phyloP scores from a whole-genome alignment of 1,140 invertebrate species.

The Caenorhabditis brenneri region DNA sequence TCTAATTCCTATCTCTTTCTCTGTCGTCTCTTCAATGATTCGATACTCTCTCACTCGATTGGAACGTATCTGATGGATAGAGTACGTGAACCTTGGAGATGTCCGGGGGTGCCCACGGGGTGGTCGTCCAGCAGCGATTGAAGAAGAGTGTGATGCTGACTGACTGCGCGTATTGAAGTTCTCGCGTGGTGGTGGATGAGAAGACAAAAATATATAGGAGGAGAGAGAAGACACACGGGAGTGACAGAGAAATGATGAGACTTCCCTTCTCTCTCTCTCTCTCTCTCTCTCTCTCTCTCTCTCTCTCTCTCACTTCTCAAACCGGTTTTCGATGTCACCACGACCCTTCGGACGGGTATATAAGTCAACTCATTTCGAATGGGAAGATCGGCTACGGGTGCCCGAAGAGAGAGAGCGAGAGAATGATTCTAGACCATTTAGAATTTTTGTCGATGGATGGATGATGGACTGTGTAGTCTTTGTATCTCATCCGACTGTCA shows the following conservation, averaged over 20 bases:
- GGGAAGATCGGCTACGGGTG: background rate
- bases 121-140: too few species aligned
- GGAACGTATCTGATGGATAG: background rate
- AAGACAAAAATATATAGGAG: too few species aligned
- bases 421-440: too few species aligned
- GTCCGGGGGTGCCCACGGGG: background rate
- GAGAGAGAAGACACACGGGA: too few species aligned
- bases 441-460: too few species aligned
- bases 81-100: conserved; percentile 6
- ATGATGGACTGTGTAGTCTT: too few species aligned
- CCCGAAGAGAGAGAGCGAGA: background rate
- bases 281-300: background rate
- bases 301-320: background rate
- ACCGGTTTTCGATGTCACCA: conserved; percentile 2
- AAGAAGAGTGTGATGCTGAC: too few species aligned
- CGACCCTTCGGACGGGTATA: background rate
- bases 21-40: background rate
- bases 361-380: conserved; percentile 19
- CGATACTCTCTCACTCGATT: background rate
- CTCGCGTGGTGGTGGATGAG: too few species aligned
- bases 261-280: background rate
- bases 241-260: too few species aligned
- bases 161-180: too few species aligned
- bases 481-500: too few species aligned
- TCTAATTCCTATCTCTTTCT: background rate